Evolutionary conservation across 2,888 invertebrate genomes (phyloP), one percentile per base, ranked within the genome.

Genomic region (Gisinianus flammeolus): DNA sequence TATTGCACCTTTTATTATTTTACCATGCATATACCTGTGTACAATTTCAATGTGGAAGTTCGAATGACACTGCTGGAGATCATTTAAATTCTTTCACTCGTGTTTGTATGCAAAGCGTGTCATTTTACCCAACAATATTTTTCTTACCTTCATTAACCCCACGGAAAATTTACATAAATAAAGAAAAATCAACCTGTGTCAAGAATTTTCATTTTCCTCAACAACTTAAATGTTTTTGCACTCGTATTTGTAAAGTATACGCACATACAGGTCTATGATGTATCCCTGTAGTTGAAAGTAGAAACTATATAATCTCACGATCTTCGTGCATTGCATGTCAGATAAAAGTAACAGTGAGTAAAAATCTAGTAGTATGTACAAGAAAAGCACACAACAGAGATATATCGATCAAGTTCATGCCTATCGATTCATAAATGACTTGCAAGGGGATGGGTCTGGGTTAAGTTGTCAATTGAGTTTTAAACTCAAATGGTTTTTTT

Each of bases 101-200:
- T 33, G 22, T 72, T 72, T 54, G 31, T 58, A 56, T 58, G 58
- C 31, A 72, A 31, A 62, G 26, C 56, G 54, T 62, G 72, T 58
- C 58, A 62, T 54, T 62, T 62, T 33, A 8, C 31, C 58, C n/a
- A 26, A 31, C 56, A 30, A 62, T 72, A 72, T 72, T 58, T 72
- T 31, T 26, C 22, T 58, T 58, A 22, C 33, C 58, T 72, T 72
- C 58, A 72, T 72, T 72, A 72, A 72, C 26, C 54, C 58, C 24
- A 54, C 52, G 22, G 33, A 72, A 54, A 72, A 72, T 72, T 72
- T 58, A 72, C 52, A 72, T 72, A 58, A 58, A 72, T 72, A 72
- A 72, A 72, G 72, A 31, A 72, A 72, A 58, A 44, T 67, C 30
- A 67, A 12, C 28, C 22, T 31, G 31, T 28, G 67, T 33, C 33